A percentile compares a stretch with the other conserved stretches of the same genome.
phyloP scores from a whole-genome alignment of 1,140 invertebrate genomes.

The Aphidius gifuensis region DNA sequence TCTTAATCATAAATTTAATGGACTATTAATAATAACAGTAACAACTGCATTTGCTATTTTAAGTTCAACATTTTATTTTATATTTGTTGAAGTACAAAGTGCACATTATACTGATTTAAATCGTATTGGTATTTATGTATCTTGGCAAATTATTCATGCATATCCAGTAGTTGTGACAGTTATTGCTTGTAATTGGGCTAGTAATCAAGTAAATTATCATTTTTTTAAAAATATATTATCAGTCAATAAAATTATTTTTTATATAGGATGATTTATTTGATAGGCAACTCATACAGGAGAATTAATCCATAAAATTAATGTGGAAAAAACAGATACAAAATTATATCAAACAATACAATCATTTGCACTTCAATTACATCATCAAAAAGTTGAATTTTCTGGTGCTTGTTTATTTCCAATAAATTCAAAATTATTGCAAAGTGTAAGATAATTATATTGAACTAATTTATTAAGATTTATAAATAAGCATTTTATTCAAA shows the following conservation, averaged over 20 bases:
- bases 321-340: conserved; percentile 7
- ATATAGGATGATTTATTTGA: not conserved
- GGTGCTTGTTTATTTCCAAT: conserved; percentile 20
- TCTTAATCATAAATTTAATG: conserved; percentile 17
- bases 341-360: conserved; percentile 4
- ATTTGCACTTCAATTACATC: conserved; percentile 22
- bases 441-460: not conserved
- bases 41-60: conserved; percentile 18
- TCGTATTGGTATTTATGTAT: conserved; percentile 11
- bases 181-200: conserved; percentile 22
- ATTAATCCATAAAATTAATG: conserved; percentile 23
- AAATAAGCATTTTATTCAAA: not conserved
- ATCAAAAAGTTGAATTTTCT: conserved; percentile 23
- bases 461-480: conserved; percentile 4
- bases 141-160: conserved; percentile 15
- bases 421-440: conserved; percentile 20
- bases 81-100: conserved; percentile 16
- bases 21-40: conserved; percentile 18
- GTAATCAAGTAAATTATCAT: conserved; percentile 14
- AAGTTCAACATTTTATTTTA: conserved; percentile 22
- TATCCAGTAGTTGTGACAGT: conserved; percentile 19
- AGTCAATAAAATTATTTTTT: not conserved
- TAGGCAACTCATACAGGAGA: conserved; percentile 17
- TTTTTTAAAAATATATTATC: not conserved
- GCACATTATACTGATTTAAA: not conserved